Conservation (phyloP, 2,797 vertebrate genomes). For the Pterois miles region DNA sequence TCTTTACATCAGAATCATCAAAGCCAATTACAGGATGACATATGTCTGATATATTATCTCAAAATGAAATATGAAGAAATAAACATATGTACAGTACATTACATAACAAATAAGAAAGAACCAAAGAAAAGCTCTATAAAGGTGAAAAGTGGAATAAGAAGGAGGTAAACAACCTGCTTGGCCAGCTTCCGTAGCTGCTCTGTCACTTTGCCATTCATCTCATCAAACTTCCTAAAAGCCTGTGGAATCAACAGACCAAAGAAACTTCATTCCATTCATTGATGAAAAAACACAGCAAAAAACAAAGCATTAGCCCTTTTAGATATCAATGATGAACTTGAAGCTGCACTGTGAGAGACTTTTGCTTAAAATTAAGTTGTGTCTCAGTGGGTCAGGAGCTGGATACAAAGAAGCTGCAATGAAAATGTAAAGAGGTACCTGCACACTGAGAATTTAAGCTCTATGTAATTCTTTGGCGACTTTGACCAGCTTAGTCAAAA, state of each 20-base stretch:
- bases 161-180: constrained; percentile 83
- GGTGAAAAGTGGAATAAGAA: neutral
- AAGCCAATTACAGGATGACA: neutral
- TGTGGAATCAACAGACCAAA: constrained; percentile 49
- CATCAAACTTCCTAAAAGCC: constrained; percentile 94
- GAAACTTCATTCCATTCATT: neutral
- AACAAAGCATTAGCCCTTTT: too few species aligned
- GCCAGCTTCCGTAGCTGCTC: constrained; percentile 91
- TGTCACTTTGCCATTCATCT: constrained; percentile 86
- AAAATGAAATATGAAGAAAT: neutral
- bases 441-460: neutral
- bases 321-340: neutral
- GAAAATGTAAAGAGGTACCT: neutral
- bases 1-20: neutral
- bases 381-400: too few species aligned
- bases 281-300: neutral
- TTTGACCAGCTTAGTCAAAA: neutral
- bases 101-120: neutral
- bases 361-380: too few species aligned
- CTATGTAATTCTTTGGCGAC: neutral
- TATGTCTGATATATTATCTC: neutral
- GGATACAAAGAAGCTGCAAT: neutral
- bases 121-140: neutral
- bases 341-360: neutral
- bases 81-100: neutral